Conservation (phyloP, 2,888 invertebrate genomes). For the Teinopalpus imperialis region DNA sequence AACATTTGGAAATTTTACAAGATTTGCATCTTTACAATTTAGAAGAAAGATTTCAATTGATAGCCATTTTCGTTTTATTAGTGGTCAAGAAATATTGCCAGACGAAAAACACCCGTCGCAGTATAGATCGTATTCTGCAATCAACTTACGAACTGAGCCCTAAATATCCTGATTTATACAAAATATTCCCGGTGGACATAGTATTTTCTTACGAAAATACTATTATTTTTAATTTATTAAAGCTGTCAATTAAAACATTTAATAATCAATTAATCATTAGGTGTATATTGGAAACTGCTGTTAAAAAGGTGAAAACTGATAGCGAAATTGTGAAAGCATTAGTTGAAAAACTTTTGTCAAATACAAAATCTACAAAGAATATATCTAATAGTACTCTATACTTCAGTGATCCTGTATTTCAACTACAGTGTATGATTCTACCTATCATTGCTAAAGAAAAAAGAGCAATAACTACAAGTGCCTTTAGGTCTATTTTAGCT, state of each 20-base stretch:
- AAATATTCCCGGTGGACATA: slow-evolving; percentile 57
- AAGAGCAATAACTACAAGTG: slow-evolving; percentile 58
- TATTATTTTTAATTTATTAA: slow-evolving; percentile 52
- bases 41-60: slow-evolving; percentile 66
- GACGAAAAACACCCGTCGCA: slow-evolving; percentile 54
- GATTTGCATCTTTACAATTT: slow-evolving; percentile 58
- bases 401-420: slow-evolving; percentile 62
- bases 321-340: slow-evolving; percentile 61
- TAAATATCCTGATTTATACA: slow-evolving; percentile 66
- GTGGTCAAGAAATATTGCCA: slow-evolving; percentile 58
- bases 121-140: slow-evolving; percentile 53
- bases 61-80: slow-evolving; percentile 57
- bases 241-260: slow-evolving; percentile 57
- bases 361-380: slow-evolving; percentile 41
- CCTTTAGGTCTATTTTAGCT: slow-evolving; percentile 62
- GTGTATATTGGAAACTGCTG: slow-evolving; percentile 59
- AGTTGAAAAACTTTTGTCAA: slow-evolving; percentile 54
- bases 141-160: slow-evolving; percentile 62
- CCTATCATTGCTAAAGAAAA: slow-evolving; percentile 70
- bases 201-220: slow-evolving; percentile 61
- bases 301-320: slow-evolving; percentile 63
- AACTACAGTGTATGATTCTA: slow-evolving; percentile 63
- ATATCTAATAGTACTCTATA: slow-evolving; percentile 46
- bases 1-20: slow-evolving; percentile 54
- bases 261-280: slow-evolving; percentile 56